Evolutionary conservation across 64 coral and sea anemone genomes (phyloP).

Genomic region (Actinia tenebrosa): DNA sequence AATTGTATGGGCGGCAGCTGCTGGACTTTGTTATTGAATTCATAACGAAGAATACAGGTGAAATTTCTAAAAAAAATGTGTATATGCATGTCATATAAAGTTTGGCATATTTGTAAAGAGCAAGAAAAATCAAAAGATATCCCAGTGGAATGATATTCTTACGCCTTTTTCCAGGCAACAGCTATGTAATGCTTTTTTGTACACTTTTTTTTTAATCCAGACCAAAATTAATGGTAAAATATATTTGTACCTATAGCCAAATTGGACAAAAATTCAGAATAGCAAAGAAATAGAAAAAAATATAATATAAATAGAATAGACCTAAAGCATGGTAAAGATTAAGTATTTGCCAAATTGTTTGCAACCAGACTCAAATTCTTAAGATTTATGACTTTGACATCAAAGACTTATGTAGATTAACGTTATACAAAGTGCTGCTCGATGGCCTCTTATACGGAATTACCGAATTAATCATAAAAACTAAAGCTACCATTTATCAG

Average conservation of each 20-base stretch:
- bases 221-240: no score
- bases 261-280: no score
- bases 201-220: no score
- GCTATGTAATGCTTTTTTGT: no score
- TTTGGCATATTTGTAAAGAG: no score
- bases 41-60: background rate
- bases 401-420: background rate
- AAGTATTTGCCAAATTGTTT: background rate
- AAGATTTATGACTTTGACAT: background rate
- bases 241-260: no score
- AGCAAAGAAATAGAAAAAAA: no score
- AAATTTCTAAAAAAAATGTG: background rate
- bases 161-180: no score
- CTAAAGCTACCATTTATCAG: background rate
- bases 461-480: background rate
- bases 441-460: background rate
- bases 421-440: background rate
- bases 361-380: background rate
- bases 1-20: background rate
- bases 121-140: no score
- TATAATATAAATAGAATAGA: background rate
- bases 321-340: background rate
- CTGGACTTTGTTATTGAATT: background rate
- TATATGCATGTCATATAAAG: no score
- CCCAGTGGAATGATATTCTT: no score